Evolutionary conservation across 2,888 invertebrate species (phyloP).

Genomic region (Polydesmus complanatus): DNA sequence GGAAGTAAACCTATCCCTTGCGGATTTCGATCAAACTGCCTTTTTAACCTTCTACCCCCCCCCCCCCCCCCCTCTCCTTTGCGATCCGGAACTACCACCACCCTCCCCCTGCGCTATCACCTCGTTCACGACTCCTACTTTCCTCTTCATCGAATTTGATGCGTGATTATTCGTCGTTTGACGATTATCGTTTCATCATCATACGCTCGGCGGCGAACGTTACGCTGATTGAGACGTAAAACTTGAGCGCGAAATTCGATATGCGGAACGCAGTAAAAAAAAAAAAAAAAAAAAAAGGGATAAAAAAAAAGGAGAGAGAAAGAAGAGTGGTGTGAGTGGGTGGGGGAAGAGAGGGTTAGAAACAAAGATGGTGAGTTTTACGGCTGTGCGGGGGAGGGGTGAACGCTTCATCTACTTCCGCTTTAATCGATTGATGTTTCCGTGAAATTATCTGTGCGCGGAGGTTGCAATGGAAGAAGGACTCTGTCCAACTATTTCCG

Average conservation of each 20-base stretch:
- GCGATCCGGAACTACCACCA: too few species aligned
- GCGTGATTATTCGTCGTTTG: background rate
- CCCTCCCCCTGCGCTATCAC: too few species aligned
- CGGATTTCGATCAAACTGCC: background rate
- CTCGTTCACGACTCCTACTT: too few species aligned
- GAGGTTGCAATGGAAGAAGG: background rate
- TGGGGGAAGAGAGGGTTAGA: too few species aligned
- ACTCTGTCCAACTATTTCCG: background rate
- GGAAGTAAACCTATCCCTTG: background rate
- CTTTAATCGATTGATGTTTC: background rate
- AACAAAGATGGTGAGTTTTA: background rate
- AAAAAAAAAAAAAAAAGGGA: too few species aligned
- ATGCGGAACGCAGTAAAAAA: too few species aligned
- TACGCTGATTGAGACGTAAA: background rate
- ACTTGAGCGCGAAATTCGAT: background rate
- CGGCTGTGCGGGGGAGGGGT: background rate
- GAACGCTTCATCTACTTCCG: background rate
- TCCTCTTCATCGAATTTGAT: background rate
- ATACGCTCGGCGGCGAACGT: too few species aligned
- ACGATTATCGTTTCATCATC: background rate
- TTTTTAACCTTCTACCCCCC: too few species aligned
- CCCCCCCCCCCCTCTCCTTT: too few species aligned
- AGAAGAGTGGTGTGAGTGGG: too few species aligned
- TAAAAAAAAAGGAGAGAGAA: too few species aligned
- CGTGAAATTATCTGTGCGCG: background rate